Evolutionary conservation across 2,113 vertebrate species (phyloP).

Genomic region (Perccottus glenii): DNA sequence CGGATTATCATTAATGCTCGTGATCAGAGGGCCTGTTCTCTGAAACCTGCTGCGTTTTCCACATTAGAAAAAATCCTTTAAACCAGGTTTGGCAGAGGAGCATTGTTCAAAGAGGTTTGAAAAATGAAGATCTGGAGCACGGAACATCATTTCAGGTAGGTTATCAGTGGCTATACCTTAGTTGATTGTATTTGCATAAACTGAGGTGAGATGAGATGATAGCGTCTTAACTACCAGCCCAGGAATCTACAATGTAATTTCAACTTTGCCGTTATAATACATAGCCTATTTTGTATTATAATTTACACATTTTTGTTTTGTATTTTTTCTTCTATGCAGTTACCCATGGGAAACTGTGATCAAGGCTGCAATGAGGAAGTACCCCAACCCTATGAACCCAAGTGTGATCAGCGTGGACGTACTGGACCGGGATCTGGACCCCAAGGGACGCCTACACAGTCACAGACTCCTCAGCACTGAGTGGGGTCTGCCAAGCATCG

Average conservation of each 20-base stretch:
- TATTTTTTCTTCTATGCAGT: slow-evolving; percentile 64
- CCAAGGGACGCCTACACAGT: slow-evolving; percentile 91
- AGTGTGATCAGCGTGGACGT: slow-evolving; percentile 95
- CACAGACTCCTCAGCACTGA: slow-evolving; percentile 95
- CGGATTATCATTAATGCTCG: slow-evolving; percentile 20
- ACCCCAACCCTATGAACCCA: slow-evolving; percentile 98
- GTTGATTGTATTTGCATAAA: background rate
- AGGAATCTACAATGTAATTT: no score
- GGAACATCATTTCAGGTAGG: slow-evolving; percentile 83
- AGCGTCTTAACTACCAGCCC: no score
- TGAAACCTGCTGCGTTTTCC: slow-evolving; percentile 2
- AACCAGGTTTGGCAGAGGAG: background rate
- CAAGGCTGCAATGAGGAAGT: slow-evolving; percentile 97
- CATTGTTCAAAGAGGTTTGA: background rate
- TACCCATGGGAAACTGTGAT: slow-evolving; percentile 98
- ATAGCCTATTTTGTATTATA: no score
- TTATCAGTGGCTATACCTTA: background rate
- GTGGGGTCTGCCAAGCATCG: slow-evolving; percentile 93
- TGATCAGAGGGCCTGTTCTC: slow-evolving; percentile 45
- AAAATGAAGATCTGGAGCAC: slow-evolving; percentile 84
- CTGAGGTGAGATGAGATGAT: background rate
- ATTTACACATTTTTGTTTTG: no score
- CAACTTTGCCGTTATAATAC: no score
- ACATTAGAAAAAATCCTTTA: slow-evolving; percentile 39
- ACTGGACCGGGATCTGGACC: slow-evolving; percentile 87